Conservation (phyloP, 2,888 invertebrate species). For the Idaea aversata region DNA sequence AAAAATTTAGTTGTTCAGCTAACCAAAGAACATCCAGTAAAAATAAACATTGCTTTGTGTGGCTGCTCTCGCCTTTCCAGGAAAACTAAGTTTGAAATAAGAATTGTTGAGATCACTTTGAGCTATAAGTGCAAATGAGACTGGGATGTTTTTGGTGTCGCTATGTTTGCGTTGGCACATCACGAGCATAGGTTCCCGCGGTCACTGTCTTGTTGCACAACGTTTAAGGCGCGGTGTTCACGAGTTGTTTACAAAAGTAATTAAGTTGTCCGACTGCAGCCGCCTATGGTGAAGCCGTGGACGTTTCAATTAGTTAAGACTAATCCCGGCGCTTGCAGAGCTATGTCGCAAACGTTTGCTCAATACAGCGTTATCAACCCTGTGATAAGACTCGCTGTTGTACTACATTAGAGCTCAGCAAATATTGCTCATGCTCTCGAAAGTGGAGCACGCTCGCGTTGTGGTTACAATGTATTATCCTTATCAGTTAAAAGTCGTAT, state of each 20-base stretch:
- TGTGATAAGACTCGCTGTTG: slow-evolving; percentile 35
- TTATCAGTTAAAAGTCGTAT: slow-evolving; percentile 27
- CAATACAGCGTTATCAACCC: slow-evolving; percentile 42
- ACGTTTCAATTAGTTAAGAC: slow-evolving; percentile 60
- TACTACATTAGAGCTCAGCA: slow-evolving; percentile 40
- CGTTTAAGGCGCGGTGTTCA: slow-evolving; percentile 38
- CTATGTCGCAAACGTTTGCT: slow-evolving; percentile 43
- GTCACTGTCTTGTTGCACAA: slow-evolving; percentile 53
- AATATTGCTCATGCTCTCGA: slow-evolving; percentile 41
- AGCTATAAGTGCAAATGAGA: slow-evolving; percentile 6
- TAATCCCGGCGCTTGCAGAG: slow-evolving; percentile 40
- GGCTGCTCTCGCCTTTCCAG: not conserved
- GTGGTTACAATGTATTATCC: slow-evolving; percentile 32
- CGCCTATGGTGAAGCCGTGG: slow-evolving; percentile 52
- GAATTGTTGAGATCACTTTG: not conserved
- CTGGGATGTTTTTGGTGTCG: slow-evolving; percentile 30
- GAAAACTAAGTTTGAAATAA: not conserved
- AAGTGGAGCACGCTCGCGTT: slow-evolving; percentile 35
- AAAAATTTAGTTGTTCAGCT: not conserved
- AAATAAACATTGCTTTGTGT: not conserved
- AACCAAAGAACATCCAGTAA: not conserved
- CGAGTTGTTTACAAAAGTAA: slow-evolving; percentile 55
- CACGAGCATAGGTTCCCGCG: slow-evolving; percentile 45
- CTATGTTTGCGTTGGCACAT: slow-evolving; percentile 35
- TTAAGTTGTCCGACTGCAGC: slow-evolving; percentile 50